Conservation (phyloP, 2,888 invertebrate species). For the Villa cingulata region DNA sequence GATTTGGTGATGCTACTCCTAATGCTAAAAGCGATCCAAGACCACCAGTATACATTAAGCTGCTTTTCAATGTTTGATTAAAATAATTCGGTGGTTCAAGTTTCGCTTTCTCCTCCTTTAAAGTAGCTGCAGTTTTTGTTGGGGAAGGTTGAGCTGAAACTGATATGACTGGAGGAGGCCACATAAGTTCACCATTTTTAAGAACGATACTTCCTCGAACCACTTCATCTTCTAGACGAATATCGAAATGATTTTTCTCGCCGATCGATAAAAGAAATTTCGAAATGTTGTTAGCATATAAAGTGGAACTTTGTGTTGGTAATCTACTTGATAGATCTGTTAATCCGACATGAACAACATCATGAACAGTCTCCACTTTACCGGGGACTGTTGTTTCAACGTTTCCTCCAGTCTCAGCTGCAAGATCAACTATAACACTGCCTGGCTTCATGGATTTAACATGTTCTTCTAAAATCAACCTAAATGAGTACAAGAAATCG, state of each 20-base stretch:
- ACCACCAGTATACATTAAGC: constrained; percentile 54
- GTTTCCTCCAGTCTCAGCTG: constrained; percentile 81
- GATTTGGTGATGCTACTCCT: constrained; percentile 65
- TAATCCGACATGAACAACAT: constrained; percentile 71
- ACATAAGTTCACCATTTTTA: constrained; percentile 57
- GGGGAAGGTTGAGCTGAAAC: constrained; percentile 38
- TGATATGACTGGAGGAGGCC: constrained; percentile 63
- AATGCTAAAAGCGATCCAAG: constrained; percentile 54
- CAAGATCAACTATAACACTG: constrained; percentile 78
- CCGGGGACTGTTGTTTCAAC: constrained; percentile 70
- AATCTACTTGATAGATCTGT: constrained; percentile 74
- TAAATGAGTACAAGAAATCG: too few relatives aligned
- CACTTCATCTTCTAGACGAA: constrained; percentile 75
- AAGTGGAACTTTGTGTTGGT: constrained; percentile 72
- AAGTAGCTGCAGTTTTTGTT: constrained; percentile 26
- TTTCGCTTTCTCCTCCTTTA: constrained; percentile 35
- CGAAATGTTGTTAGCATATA: constrained; percentile 84
- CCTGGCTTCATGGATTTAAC: constrained; percentile 62
- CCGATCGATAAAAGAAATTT: constrained; percentile 52
- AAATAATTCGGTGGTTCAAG: constrained; percentile 48
- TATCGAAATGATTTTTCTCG: constrained; percentile 61
- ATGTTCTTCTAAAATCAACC: constrained; percentile 17
- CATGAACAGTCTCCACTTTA: constrained; percentile 57
- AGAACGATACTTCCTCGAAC: constrained; percentile 70
- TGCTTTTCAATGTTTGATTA: constrained; percentile 51